Evolutionary conservation across 2,888 invertebrate species (phyloP), one percentile per base, ranked within the genome.

Genomic region (Cylloceria caligata): DNA sequence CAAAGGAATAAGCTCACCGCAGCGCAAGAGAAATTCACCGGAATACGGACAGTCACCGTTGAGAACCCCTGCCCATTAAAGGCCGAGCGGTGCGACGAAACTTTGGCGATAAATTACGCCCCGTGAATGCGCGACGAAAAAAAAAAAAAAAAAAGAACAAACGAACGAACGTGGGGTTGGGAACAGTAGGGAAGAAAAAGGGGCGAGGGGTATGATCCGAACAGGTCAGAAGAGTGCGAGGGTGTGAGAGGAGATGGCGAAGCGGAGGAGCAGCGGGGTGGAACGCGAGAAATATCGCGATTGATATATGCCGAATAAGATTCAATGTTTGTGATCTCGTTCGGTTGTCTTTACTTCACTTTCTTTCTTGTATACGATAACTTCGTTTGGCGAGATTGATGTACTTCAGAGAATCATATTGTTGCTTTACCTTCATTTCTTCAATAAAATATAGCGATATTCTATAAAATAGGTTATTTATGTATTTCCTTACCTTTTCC

Each of bases 61-160:
- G 84, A 83, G 83, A 82, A 80, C 83, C 85, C 34, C 80, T 80
- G 86, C 74, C 84, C 84, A 84, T 86, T 84, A 86, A 86, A 85
- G 84, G 73, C 83, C 82, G 78, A 82, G 52, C 68, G 81, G 68
- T 69, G 83, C 85, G 86, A 83, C 84, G 85, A 86, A 86, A 86
- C 85, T 86, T 86, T 84, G 83, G 80, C 82, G 80, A 86, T 86
- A 86, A 86, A 86, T 86, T 86, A 85, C 81, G 80, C 62, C 74
- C 77, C 77, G 79, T 80, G 84, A 85, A 84, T 85, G 84, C 79
- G 57, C 78, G 42, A 79, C 77, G 67, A 60, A 60, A 60, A 60
- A 84, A 71, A 75, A 60, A 84, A 71, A 75, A 79, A 83, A 83
- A 71, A 80, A 30, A 65, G 69, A 82, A 74, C 71, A 57, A 47